Percentiles rank a stretch among this genome's conserved stretches.
These are phyloP conservation scores for Empis livida DNA, from an alignment of 2,888 invertebrate species.

Conservation along the genomic window DNA sequence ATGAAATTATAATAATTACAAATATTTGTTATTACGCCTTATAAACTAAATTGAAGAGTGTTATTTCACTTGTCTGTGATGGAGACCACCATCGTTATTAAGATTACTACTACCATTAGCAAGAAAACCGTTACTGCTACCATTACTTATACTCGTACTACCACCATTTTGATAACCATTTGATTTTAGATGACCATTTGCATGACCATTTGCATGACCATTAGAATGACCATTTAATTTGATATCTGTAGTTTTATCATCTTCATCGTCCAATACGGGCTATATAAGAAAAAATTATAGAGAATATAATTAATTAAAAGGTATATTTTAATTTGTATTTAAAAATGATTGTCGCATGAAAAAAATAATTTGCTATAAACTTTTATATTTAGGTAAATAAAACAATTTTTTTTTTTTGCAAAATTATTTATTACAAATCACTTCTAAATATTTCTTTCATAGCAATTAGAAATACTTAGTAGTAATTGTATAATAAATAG, in stretches of 20 bases:
- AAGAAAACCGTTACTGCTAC: background rate
- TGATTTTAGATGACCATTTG: slow-evolving; percentile 20
- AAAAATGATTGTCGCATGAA: too few species aligned
- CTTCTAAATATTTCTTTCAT: too few species aligned
- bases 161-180: slow-evolving; percentile 8
- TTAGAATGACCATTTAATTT: slow-evolving; percentile 25
- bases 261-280: slow-evolving; percentile 51
- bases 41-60: background rate
- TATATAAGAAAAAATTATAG: slow-evolving; percentile 34
- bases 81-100: background rate
- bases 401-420: too few species aligned
- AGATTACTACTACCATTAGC: background rate
- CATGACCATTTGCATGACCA: slow-evolving; percentile 25
- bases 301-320: slow-evolving; percentile 8
- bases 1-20: too few species aligned
- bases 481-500: too few species aligned
- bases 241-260: slow-evolving; percentile 22
- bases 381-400: too few species aligned
- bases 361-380: too few species aligned
- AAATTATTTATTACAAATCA: too few species aligned
- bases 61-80: background rate
- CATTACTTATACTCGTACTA: background rate
- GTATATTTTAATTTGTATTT: slow-evolving; percentile 1
- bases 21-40: too few species aligned
- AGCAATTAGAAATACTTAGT: too few species aligned